phyloP scores from a whole-genome alignment of 2,888 invertebrate genomes.

The Drosophila subquinaria region DNA sequence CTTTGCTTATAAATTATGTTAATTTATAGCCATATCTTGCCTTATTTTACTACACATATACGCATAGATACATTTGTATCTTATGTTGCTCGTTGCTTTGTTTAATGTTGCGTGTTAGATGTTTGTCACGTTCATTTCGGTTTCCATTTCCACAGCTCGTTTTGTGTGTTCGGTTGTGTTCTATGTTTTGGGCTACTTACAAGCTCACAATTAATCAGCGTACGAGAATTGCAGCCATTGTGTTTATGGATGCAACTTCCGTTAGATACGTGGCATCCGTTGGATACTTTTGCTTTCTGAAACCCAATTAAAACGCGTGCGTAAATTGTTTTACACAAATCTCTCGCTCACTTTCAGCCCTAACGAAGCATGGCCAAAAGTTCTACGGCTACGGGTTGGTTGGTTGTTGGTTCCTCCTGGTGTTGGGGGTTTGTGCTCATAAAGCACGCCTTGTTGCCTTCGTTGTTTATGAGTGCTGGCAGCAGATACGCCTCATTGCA shows the following conservation, averaged over 20 bases:
- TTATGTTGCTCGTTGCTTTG: constrained; percentile 44
- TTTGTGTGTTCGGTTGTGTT: constrained; percentile 25
- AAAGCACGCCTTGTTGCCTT: constrained; percentile 75
- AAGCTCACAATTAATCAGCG: constrained; percentile 52
- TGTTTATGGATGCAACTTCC: constrained; percentile 48
- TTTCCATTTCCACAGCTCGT: constrained; percentile 47
- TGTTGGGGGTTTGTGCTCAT: constrained; percentile 49
- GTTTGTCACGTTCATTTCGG: constrained; percentile 62
- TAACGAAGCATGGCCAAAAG: constrained; percentile 69
- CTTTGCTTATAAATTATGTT: constrained; percentile 77
- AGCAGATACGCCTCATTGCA: constrained; percentile 71
- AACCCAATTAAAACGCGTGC: constrained; percentile 75
- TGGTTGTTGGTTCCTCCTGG: background rate
- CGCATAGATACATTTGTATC: constrained; percentile 29
- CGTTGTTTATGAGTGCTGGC: constrained; percentile 68
- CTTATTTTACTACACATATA: constrained; percentile 11
- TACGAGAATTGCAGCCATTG: constrained; percentile 28
- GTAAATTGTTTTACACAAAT: constrained; percentile 72
- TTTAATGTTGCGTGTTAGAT: constrained; percentile 68
- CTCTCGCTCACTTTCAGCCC: constrained; percentile 70
- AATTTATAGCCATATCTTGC: constrained; percentile 69
- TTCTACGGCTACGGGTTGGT: constrained; percentile 30
- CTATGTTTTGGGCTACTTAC: constrained; percentile 30
- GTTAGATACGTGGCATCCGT: constrained; percentile 43
- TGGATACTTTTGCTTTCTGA: constrained; percentile 47